Percentiles rank a stretch among this genome's conserved stretches.
Evolutionary conservation across 2,797 vertebrate genomes (phyloP).

Genomic region (Smutsia temminckii): DNA sequence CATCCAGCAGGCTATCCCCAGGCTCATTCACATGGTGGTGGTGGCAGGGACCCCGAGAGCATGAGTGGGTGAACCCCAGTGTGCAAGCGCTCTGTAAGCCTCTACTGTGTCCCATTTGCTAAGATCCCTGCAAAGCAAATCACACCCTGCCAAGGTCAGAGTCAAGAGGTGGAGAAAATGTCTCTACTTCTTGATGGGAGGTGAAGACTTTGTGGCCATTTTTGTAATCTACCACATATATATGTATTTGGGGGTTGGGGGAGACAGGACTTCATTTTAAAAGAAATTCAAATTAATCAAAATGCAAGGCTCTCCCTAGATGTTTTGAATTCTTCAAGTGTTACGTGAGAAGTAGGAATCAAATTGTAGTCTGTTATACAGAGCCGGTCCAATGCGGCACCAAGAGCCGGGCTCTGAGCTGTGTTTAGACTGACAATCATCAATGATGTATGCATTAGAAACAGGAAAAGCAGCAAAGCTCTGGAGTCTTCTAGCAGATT

Average conservation of each 20-base stretch:
- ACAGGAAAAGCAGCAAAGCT: constrained; percentile 6
- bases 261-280: neutral
- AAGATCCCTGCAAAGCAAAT: constrained; percentile 4
- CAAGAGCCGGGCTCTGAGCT: neutral
- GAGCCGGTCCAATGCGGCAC: neutral
- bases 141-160: neutral
- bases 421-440: neutral
- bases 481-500: neutral
- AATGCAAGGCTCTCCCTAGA: neutral
- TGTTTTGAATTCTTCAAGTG: constrained; percentile 18
- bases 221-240: neutral
- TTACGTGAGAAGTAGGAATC: neutral
- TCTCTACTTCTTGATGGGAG: neutral
- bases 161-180: neutral
- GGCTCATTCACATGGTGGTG: neutral
- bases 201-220: neutral
- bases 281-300: constrained; percentile 34
- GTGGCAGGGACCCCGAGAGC: neutral
- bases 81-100: neutral
- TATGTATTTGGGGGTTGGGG: neutral
- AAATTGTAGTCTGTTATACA: neutral
- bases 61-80: neutral
- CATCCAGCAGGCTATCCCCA: neutral
- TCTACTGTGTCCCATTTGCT: neutral
- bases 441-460: neutral